Conservation (phyloP, 2,797 vertebrate species). For the Pipistrellus nathusii region DNA sequence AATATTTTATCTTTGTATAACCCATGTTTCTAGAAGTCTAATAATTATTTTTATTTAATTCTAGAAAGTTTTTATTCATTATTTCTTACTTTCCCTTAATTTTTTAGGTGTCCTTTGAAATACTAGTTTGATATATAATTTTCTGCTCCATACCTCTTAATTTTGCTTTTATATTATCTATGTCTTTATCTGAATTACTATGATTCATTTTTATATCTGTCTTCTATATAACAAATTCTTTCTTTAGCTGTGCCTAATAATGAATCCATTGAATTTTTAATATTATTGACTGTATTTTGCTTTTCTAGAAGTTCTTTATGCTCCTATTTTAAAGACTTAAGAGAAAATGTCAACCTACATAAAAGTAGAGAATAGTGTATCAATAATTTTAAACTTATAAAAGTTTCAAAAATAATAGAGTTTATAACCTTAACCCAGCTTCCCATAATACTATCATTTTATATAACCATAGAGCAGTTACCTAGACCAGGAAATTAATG, state of each 20-base stretch:
- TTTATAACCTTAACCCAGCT: not conserved
- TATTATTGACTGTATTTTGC: not conserved
- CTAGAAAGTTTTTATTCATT: conserved; percentile 2
- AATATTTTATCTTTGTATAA: conserved; percentile 51
- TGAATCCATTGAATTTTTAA: conserved; percentile 9
- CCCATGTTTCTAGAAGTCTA: conserved; percentile 6
- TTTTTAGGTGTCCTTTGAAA: not conserved
- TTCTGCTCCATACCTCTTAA: not conserved
- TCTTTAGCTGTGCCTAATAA: not conserved
- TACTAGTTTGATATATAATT: not conserved
- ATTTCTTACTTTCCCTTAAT: conserved; percentile 4
- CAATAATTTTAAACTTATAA: conserved; percentile 20
- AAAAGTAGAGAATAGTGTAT: not conserved
- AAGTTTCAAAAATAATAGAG: not conserved
- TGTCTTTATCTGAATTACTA: not conserved
- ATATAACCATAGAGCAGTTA: conserved; percentile 13
- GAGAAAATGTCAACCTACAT: conserved; percentile 7
- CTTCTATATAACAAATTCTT: not conserved
- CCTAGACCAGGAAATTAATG: conserved; percentile 6
- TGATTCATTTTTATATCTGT: not conserved
- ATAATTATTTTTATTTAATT: conserved; percentile 26
- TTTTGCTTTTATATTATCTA: conserved; percentile 10
- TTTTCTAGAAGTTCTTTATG: conserved; percentile 12
- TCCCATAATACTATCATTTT: not conserved
- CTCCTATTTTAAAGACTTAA: not conserved